These are phyloP conservation scores for Crotalus viridis DNA, from an alignment of 2,113 vertebrate genomes.

Conservation along the genomic window DNA sequence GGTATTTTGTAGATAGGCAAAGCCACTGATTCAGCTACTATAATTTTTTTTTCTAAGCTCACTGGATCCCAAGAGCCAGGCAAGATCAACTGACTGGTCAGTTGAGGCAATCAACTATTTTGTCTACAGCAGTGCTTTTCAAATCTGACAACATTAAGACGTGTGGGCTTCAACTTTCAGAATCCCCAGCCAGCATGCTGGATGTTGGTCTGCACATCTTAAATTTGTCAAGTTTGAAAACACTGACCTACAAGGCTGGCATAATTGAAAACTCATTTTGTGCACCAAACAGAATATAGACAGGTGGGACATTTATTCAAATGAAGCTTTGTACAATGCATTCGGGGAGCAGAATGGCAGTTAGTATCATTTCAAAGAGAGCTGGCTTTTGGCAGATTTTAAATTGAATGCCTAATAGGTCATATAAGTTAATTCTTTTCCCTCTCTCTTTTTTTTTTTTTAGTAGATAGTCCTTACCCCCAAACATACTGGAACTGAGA, in stretches of 20 bases:
- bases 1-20: background rate
- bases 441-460: background rate
- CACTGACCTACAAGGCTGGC: background rate
- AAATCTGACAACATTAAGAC: background rate
- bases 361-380: background rate
- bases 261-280: background rate
- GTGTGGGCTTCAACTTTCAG: background rate
- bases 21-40: background rate
- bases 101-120: background rate
- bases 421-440: conserved; percentile 18
- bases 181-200: background rate
- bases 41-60: background rate
- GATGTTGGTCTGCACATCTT: background rate
- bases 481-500: conserved; percentile 36
- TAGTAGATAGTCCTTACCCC: conserved; percentile 18
- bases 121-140: background rate
- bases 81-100: background rate
- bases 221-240: background rate
- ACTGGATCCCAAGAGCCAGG: background rate
- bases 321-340: background rate
- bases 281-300: background rate
- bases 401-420: background rate
- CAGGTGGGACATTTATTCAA: background rate
- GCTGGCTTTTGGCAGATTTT: background rate
- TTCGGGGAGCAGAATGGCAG: background rate